Percentiles rank a stretch among this genome's conserved stretches.
Conservation (phyloP, 2,113 vertebrate genomes). For the Syrmaticus mikado region DNA sequence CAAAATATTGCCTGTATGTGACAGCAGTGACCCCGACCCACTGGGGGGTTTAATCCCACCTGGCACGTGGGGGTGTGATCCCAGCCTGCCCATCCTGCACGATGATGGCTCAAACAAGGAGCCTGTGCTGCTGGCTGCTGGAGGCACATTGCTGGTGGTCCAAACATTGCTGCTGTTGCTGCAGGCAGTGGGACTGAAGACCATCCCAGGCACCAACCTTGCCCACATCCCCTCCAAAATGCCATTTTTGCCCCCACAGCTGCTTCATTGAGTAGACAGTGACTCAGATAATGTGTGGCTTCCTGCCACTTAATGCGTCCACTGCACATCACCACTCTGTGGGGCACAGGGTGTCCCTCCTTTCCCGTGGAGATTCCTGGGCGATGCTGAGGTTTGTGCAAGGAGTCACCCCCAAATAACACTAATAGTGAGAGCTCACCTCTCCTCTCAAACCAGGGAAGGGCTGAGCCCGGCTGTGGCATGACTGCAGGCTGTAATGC, state of each 20-base stretch:
- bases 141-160: not conserved
- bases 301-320: not conserved
- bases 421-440: rapidly evolving
- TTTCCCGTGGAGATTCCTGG: not conserved
- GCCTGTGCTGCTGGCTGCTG: not conserved
- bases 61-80: not conserved
- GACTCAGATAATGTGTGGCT: not conserved
- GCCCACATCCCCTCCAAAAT: not conserved
- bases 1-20: not conserved
- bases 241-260: not conserved
- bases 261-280: not conserved
- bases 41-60: rapidly evolving
- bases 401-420: not conserved
- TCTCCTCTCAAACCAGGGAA: not conserved
- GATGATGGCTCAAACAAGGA: not conserved
- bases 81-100: rapidly evolving
- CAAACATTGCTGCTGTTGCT: not conserved
- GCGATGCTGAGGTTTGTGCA: not conserved
- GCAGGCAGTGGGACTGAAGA: not conserved
- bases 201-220: not conserved
- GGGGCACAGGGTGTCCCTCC: rapidly evolving
- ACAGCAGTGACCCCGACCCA: not conserved
- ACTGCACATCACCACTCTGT: not conserved
- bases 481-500: not conserved
- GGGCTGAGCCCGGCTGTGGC: not conserved